Conservation (phyloP, 2,888 invertebrate species). For the Serrognathus titanus region DNA sequence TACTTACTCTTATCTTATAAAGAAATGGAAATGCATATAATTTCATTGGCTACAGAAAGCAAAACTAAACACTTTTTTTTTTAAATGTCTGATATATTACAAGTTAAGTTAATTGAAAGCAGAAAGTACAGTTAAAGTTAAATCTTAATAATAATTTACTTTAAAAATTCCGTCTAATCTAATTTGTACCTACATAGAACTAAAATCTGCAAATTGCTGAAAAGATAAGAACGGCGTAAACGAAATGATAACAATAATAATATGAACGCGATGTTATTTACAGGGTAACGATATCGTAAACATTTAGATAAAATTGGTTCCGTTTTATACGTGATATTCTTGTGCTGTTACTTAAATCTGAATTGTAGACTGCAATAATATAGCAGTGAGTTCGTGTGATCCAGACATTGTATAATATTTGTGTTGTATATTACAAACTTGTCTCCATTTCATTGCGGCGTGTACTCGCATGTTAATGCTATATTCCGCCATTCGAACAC, state of each 20-base stretch:
- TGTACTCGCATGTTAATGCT: slow-evolving; percentile 22
- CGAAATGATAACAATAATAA: not conserved
- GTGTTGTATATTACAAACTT: slow-evolving; percentile 22
- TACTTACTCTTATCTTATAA: not conserved
- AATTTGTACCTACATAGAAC: not conserved
- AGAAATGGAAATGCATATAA: too few species aligned
- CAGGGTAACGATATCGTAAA: slow-evolving; percentile 12
- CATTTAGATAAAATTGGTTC: slow-evolving; percentile 21
- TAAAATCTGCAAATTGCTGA: not conserved
- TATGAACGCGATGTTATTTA: not conserved
- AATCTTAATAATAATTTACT: too few species aligned
- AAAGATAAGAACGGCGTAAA: not conserved
- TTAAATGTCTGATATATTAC: too few species aligned
- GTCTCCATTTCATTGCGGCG: slow-evolving; percentile 20
- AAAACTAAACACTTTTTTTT: too few species aligned
- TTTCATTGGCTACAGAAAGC: too few species aligned
- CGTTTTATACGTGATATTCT: slow-evolving; percentile 22
- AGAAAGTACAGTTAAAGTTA: too few species aligned
- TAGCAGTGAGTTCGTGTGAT: slow-evolving; percentile 19
- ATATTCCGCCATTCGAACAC: slow-evolving; percentile 17
- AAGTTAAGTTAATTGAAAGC: too few species aligned
- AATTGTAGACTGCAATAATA: slow-evolving; percentile 19
- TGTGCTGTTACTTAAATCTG: slow-evolving; percentile 21
- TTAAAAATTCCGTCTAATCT: too few species aligned
- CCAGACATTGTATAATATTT: slow-evolving; percentile 22